Base-by-base conservation (phyloP, 2,113 vertebrate genomes). In the Microtus montanus region DNA sequence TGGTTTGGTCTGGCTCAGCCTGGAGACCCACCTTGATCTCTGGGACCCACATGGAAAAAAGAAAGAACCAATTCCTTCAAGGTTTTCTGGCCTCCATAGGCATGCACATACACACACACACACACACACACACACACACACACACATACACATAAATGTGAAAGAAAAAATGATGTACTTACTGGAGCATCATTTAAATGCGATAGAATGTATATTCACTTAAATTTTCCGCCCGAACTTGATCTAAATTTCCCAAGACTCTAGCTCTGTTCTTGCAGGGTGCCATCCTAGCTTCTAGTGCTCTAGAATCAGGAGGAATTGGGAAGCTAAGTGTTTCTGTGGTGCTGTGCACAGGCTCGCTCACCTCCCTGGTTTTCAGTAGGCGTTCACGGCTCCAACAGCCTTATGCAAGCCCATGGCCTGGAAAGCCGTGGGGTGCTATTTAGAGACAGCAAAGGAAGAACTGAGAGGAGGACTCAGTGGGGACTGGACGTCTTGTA, bases 171-270 rank as follows among this genome's bases (percentile, higher is more conserved):
- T 44, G 54, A 33, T 47, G 44, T 44, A 58, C 17, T 85, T 89
- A 73, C 44, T 71, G 44, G 8, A 35, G 2, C 47, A 83, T 83
- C 70, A 68, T 87, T 70, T 80, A n/a, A 73, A 64, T 54, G 13
- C 7, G n/a, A 92, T 77, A 19, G 38, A 71, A 38, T 47, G 7
- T 28, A 73, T 41, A 17, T 13, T 13, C 68, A 30, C 26, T 47
- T 61, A 91, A 47, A 87, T 41, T 87, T 87, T 87, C 47, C 26
- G 44, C 58, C 10, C 35, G 22, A 63, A 30, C 22, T 71, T 71
- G 54, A 30, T 90, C 8, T 61, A 64, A 80, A 61, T 87, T 93
- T 92, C 75, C 92, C 83, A 80, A 93, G 41, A 84, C 9, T 20
- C n/a, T 33, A 30, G 35, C 5, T 89, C 9, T 87, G 66, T 87